Evolutionary conservation across 2,113 vertebrate species (phyloP), one percentile per base, ranked within the genome.

Genomic region (Alethe diademata): DNA sequence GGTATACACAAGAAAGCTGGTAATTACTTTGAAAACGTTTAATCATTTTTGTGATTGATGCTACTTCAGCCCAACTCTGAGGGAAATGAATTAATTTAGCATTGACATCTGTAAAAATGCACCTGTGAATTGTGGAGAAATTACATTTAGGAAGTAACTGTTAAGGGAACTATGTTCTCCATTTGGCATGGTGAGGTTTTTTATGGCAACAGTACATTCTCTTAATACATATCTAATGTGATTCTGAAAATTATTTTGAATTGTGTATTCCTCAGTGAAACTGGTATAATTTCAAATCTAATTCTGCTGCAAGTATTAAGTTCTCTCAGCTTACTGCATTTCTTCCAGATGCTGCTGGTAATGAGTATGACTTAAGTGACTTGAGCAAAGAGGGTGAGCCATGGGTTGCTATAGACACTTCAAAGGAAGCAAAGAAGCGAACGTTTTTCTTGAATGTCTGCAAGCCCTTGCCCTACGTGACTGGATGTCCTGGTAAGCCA

Each of bases 401-500:
- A 0, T 99, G 99, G 98, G 89, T 98, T 11, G 98, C 99, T 42
- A 95, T 99, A 22, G 98, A 99, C 86, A 98, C 98, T 4, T 97
- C 98, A 3, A 89, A 87, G 2, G 94, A 97, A 2, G 97, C 96
- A 16, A 97, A 96, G 29, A 98, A 91, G 3, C 97, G 98, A 87
- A 98, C 86, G 0, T 99, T 99, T 97, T 99, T 98, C 96, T 95
- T 99, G 78, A 99, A 98, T 14, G 98, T 99, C 58, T 99, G 99
- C 97, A 99, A 95, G 40, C 99, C 99, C 10, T 98, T 99, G 36
- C 98, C 99, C 2, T 89, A 92, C 2, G 82, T 98, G 8, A 65
- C 87, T 0, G 96, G 97, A 13, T 99, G 99, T 75, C 98, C 98
- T 22, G 98, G 99, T 99, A 96, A 95, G 98, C 54, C 62, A 88